Base-by-base conservation (phyloP, 1,140 invertebrate genomes). In the Heliconius eleuchia region DNA sequence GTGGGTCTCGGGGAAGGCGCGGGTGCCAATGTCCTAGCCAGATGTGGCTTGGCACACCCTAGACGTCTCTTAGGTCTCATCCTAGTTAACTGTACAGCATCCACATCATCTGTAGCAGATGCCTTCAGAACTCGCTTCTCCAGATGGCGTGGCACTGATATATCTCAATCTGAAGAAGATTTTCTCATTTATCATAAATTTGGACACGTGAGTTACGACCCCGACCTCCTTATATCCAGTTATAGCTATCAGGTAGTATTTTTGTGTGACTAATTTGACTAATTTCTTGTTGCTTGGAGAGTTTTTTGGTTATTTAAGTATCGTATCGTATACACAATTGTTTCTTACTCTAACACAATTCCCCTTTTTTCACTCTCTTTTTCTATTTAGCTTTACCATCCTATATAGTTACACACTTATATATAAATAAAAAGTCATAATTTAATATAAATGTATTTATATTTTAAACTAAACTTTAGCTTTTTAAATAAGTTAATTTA, bases 181-280 rank as follows among this genome's bases (percentile, higher is more conserved):
- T 98, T 97, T 92, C 95, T 98, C 78, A 96, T 98, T 80, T 97
- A 98, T 90, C 98, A 99, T 92, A 98, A 98, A 95, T 98, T 98
- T 94, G 98, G 98, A 91, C 96, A 97, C 93, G 98, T 98, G 96
- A 97, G 97, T 97, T 89, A 83, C 83, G 77, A 83, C 79, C 79
- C 71, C 82, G 88, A 89, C 79, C 80, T 80, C 71, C 83, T 87
- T 78, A 57, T 57, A 23, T 57, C 55, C 55, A 78, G 82, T 84
- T 92, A 84, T 82, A 79, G 82, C 83, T 94, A 93, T 82, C 89
- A 93, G 92, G 91, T 94, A 92, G 81, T 88, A 76, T 79, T 84
- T 84, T 82, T 85, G 11, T 66, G 60, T 66, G 60, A 66, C 60
- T 66, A 66, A 66, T 66, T 30, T 23, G 50, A 60, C 55, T 60